Conservation (phyloP, 2,888 invertebrate species). For the Meiosimyza decipiens region DNA sequence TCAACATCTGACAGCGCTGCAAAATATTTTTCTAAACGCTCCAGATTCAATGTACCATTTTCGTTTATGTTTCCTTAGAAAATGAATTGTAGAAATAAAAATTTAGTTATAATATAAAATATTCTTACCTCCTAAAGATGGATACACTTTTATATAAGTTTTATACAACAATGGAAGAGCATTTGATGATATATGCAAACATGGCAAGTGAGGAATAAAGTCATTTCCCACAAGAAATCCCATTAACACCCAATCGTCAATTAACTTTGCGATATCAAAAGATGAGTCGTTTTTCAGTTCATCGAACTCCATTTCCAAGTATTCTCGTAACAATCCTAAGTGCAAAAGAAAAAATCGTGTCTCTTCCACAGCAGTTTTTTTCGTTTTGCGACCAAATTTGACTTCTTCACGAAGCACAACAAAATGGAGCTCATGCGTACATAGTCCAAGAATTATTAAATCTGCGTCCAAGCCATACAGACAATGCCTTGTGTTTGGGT, state of each 20-base stretch:
- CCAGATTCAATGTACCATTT: conserved; percentile 83
- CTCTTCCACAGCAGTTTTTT: conserved; percentile 83
- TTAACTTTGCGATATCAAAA: conserved; percentile 90
- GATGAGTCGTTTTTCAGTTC: conserved; percentile 71
- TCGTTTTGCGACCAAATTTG: conserved; percentile 78
- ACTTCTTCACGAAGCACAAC: conserved; percentile 93
- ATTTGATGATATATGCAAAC: conserved; percentile 92
- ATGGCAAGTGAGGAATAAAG: conserved; percentile 95
- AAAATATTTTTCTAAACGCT: conserved; percentile 87
- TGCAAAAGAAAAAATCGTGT: conserved; percentile 94
- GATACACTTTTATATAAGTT: conserved; percentile 88
- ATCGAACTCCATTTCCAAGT: conserved; percentile 90
- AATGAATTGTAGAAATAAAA: not conserved
- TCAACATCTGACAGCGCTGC: conserved; percentile 79
- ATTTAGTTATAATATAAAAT: not conserved
- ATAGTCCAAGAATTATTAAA: conserved; percentile 95
- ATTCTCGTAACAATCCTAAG: conserved; percentile 90
- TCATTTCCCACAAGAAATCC: conserved; percentile 98
- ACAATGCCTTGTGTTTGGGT: conserved; percentile 94
- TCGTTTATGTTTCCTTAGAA: conserved; percentile 91
- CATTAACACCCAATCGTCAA: conserved; percentile 99
- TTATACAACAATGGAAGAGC: conserved; percentile 88
- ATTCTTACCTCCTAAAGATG: conserved; percentile 81
- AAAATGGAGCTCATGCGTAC: conserved; percentile 96
- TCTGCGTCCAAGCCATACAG: conserved; percentile 98